Percentiles rank a stretch among this genome's conserved stretches.
Conservation (phyloP, 2,113 vertebrate species). For the Zootoca vivipara region DNA sequence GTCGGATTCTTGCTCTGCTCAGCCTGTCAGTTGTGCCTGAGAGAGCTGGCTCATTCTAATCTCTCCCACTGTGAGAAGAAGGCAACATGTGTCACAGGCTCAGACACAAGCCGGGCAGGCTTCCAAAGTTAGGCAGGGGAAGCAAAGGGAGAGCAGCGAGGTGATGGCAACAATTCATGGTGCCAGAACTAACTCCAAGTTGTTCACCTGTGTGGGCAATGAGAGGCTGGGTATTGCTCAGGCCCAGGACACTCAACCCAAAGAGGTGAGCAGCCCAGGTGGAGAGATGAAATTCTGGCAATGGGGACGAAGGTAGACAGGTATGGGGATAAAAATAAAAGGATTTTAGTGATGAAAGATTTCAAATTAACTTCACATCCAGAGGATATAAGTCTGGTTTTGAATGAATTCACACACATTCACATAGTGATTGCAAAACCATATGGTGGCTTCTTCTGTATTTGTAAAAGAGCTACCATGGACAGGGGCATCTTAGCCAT, state of each 20-base stretch:
- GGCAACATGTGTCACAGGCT: slow-evolving; percentile 52
- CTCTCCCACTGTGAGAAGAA: slow-evolving; percentile 40
- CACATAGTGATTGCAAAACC: neutral
- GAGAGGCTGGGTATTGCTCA: neutral
- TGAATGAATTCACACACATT: neutral
- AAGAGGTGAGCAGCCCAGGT: neutral
- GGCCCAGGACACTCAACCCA: neutral
- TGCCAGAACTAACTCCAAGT: neutral
- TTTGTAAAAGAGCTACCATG: neutral
- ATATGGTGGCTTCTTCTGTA: neutral
- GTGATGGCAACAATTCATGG: slow-evolving; percentile 11
- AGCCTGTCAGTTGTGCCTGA: slow-evolving; percentile 5
- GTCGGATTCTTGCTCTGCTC: slow-evolving; percentile 39
- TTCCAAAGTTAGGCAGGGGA: slow-evolving; percentile 54
- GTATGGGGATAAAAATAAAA: neutral
- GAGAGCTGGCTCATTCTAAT: slow-evolving; percentile 42
- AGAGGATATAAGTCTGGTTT: neutral
- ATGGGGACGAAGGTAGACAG: neutral
- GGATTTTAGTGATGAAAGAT: neutral
- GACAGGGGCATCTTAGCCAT: no score
- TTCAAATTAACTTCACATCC: neutral
- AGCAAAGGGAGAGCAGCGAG: neutral
- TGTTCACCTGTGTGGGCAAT: neutral
- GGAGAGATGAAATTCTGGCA: neutral
- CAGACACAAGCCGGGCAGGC: slow-evolving; percentile 36